phyloP scores from a whole-genome alignment of 2,113 vertebrate species.

The Psettodes erumei region DNA sequence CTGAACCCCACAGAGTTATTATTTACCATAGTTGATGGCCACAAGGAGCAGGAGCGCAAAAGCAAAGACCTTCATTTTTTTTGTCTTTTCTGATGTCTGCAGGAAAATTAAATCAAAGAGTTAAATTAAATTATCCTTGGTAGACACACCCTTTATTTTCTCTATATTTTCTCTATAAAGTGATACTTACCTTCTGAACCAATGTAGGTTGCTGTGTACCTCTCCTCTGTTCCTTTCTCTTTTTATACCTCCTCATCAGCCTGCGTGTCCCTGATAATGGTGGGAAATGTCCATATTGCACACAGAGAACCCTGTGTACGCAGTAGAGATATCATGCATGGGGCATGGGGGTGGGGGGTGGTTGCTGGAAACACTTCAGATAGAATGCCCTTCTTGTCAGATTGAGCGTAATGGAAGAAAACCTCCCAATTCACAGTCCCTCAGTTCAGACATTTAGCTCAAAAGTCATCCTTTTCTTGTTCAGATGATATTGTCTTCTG shows the following conservation, averaged over 20 bases:
- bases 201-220: neutral
- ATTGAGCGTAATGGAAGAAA: too few species aligned
- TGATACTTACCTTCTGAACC: neutral
- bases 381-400: too few species aligned
- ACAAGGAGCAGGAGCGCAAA: constrained; percentile 42
- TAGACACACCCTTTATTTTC: accelerated
- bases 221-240: neutral
- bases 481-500: too few species aligned
- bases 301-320: neutral
- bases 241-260: neutral
- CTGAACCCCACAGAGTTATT: neutral
- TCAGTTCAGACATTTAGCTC: too few species aligned
- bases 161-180: neutral
- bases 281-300: neutral
- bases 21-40: constrained; percentile 37
- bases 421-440: too few species aligned
- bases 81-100: neutral
- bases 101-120: neutral
- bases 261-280: neutral
- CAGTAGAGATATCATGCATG: neutral
- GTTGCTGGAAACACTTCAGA: too few species aligned
- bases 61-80: constrained; percentile 39
- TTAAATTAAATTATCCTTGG: neutral
- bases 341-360: too few species aligned
- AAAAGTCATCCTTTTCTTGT: too few species aligned